A percentile compares a stretch with the other conserved stretches of the same genome.
Evolutionary conservation across 2,113 vertebrate species (phyloP).

Genomic region (Marmota flaviventris): DNA sequence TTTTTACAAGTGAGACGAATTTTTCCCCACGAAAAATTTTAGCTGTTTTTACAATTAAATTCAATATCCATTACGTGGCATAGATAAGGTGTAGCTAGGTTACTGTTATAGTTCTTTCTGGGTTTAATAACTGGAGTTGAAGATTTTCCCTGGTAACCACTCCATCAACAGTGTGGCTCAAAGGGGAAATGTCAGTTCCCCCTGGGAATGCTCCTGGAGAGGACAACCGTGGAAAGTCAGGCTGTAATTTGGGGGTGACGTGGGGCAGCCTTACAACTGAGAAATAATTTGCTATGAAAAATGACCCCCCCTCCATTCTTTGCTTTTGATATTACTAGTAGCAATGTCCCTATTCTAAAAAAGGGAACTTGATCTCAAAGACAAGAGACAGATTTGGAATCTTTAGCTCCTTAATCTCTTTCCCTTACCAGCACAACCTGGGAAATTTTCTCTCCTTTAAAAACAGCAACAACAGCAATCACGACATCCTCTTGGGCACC

Average conservation of each 20-base stretch:
- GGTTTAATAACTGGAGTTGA: neutral
- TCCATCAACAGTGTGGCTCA: neutral
- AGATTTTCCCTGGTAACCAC: neutral
- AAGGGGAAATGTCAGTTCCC: neutral
- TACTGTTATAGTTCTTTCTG: neutral
- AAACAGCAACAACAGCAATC: neutral
- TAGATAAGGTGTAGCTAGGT: neutral
- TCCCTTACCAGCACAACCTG: neutral
- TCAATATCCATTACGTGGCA: neutral
- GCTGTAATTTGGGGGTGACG: neutral
- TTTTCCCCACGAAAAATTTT: neutral
- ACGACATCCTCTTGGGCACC: neutral
- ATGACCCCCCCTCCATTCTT: neutral
- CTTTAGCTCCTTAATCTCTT: neutral
- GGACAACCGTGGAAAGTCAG: accelerated
- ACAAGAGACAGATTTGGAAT: neutral
- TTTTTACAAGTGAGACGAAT: constrained; percentile 20
- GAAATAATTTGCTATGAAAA: neutral
- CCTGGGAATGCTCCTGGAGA: neutral
- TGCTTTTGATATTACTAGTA: neutral
- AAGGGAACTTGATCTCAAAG: neutral
- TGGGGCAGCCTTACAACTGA: neutral
- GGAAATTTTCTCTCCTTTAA: neutral
- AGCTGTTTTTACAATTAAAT: neutral
- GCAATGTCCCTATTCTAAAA: neutral